phyloP scores from a whole-genome alignment of 2,113 vertebrate genomes.

The Pycnonotus jocosus region DNA sequence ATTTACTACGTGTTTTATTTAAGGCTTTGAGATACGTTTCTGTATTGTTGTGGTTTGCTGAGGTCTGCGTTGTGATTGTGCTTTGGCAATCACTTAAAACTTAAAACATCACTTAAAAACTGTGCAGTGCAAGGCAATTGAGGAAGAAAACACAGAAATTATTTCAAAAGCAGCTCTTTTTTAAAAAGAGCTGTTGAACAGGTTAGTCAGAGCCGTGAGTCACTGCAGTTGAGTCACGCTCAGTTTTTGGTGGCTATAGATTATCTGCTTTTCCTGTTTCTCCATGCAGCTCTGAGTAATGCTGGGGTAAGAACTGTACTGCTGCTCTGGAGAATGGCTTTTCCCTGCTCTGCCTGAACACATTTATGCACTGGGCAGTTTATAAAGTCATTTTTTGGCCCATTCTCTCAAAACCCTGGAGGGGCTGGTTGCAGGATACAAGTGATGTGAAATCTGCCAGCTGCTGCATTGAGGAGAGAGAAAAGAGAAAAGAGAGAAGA shows the following conservation, averaged over 20 bases:
- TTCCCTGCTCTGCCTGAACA: neutral
- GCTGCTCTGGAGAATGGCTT: neutral
- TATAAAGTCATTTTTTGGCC: neutral
- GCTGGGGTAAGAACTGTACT: neutral
- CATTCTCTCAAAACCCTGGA: neutral
- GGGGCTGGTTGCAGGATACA: neutral
- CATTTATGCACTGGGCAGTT: neutral
- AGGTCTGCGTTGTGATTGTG: neutral
- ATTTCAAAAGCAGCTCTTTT: neutral
- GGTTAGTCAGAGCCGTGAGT: conserved; percentile 47
- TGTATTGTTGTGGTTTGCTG: neutral
- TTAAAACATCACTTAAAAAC: neutral
- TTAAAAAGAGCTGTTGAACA: neutral
- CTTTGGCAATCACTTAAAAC: neutral
- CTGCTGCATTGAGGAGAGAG: neutral
- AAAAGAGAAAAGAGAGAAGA: neutral
- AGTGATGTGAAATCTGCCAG: neutral
- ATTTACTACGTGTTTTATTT: neutral
- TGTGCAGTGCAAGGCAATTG: neutral
- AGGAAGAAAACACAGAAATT: neutral
- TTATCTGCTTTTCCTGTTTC: neutral
- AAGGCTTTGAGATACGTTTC: neutral
- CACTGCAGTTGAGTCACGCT: conserved; percentile 5
- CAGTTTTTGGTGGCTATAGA: neutral
- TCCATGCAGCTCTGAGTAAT: neutral